phyloP scores from a whole-genome alignment of 2,888 invertebrate genomes.

The Dicyrtoma fusca region DNA sequence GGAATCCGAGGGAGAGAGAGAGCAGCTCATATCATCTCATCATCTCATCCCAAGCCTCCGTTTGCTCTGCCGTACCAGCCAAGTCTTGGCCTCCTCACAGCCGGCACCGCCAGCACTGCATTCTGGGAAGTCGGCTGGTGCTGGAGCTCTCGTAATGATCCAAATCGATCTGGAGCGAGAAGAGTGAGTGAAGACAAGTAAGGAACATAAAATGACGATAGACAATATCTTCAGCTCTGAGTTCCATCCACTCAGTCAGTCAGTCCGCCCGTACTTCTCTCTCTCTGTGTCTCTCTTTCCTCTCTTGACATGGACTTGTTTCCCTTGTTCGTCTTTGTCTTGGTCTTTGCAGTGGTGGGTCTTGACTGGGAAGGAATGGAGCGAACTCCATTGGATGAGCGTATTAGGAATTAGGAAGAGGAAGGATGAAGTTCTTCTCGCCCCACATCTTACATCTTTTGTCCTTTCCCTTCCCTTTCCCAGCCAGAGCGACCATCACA shows the following conservation, averaged over 20 bases:
- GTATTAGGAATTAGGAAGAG: neutral
- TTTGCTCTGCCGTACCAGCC: no score
- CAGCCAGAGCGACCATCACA: slow-evolving; percentile 41
- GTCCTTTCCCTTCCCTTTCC: slow-evolving; percentile 39
- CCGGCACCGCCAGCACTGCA: no score
- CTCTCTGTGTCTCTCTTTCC: slow-evolving; percentile 12
- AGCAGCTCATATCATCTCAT: neutral
- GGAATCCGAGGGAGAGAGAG: neutral
- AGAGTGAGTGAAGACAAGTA: slow-evolving; percentile 43
- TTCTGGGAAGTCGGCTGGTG: no score
- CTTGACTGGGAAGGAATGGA: no score
- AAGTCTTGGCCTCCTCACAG: no score
- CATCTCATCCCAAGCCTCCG: no score
- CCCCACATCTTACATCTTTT: slow-evolving; percentile 38
- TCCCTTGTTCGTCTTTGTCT: no score
- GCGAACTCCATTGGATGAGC: neutral
- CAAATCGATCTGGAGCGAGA: slow-evolving; percentile 43
- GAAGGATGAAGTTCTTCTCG: slow-evolving; percentile 3
- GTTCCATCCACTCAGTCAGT: slow-evolving; percentile 8
- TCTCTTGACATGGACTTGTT: neutral
- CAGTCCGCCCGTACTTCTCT: neutral
- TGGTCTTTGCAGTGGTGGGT: no score
- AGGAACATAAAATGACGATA: slow-evolving; percentile 45
- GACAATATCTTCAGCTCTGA: slow-evolving; percentile 40
- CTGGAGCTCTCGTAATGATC: slow-evolving; percentile 39